Evolutionary conservation across 1,140 invertebrate species (phyloP), one percentile per base, ranked within the genome.

Genomic region (Amyelois transitella): DNA sequence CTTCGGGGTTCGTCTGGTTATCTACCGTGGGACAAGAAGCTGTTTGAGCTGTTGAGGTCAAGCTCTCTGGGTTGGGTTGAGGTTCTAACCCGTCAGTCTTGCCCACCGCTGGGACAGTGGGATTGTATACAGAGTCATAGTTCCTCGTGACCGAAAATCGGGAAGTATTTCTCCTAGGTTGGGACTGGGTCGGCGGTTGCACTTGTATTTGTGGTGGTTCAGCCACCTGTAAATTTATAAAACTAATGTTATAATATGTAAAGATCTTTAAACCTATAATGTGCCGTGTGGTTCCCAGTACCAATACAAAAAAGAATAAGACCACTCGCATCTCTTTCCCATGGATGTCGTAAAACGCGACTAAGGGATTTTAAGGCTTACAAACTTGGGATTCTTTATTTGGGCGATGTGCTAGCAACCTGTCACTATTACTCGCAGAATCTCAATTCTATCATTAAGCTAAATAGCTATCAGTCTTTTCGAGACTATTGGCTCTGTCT

Each of bases 121-220:
- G 73, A 38, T 77, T 77, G 57, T 82, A 86, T 0, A 72, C 69
- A 0, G 70, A 49, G 38, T 86, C 82, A 43, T 87, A 86, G 64
- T 88, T 88, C 25, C 88, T 71, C 0, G 85, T 81, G 0, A 89
- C 80, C 0, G 84, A 88, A 58, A 89, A 89, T 3, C 88, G 60
- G 2, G 83, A 87, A 0, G 71, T 57, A 0, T 68, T 51, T 21
- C 75, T 72, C n/a, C 66, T 55, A 2, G 76, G 64, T 7, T 62
- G 59, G 12, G 18, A 54, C 17, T 61, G 38, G 43, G 43, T 21
- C 1, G 64, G 68, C 3, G 75, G 64, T n/a, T 77, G 73, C 0
- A 78, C 69, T 61, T 81, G 77, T 5, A 80, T 77, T 48, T 77
- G 66, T 0, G 77, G 76, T 0, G 84, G 77, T 48, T 85, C 83